Evolutionary conservation across 2,888 invertebrate genomes (phyloP), one percentile per base, ranked within the genome.

Genomic region (Cistogaster globosa): DNA sequence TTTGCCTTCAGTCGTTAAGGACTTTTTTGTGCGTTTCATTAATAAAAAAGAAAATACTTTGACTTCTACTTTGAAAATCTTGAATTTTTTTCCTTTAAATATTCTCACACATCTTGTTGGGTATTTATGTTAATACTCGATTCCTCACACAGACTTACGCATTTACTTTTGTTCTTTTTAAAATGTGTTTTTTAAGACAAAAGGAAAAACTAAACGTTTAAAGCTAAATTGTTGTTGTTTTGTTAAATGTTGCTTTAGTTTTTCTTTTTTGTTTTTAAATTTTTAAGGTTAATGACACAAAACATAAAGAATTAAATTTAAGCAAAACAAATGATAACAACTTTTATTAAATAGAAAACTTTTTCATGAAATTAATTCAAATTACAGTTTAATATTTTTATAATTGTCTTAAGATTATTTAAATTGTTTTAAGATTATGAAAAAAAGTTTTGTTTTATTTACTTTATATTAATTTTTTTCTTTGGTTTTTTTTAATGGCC

Each of bases 261-360:
- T 16, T n/a, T 26, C 51, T 55, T 74, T 55, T 57, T 32, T 57
- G n/a, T 45, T 26, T 65, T 18, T 16, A 45, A 65, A 42, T 42
- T 63, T 2, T 42, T 55, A 32, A 57, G n/a, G 65, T 75, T 75
- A 65, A 11, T 57, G 65, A 75, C 65, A 53, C 22, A 26, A 42
- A n/a, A n/a, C n/a, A n/a, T n/a, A n/a, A n/a, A n/a, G n/a, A n/a
- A n/a, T n/a, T n/a, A n/a, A 42, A 55, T n/a, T 11, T 42, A 12
- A 8, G 42, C 42, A 11, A 42, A 11, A 42, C 6, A 42, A 11
- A 12, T 11, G 53, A 22, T 68, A n/a, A 68, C 9, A 55, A 68
- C 5, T 18, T 74, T 26, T 16, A 12, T 72, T 60, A 12, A 32
- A 36, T 20, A 22, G 14, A 58, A 63, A 75, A 42, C 16, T 16